Percentiles rank a stretch among this genome's conserved stretches.
Conservation (phyloP, 2,113 vertebrate species). For the Pontoporia blainvillei region DNA sequence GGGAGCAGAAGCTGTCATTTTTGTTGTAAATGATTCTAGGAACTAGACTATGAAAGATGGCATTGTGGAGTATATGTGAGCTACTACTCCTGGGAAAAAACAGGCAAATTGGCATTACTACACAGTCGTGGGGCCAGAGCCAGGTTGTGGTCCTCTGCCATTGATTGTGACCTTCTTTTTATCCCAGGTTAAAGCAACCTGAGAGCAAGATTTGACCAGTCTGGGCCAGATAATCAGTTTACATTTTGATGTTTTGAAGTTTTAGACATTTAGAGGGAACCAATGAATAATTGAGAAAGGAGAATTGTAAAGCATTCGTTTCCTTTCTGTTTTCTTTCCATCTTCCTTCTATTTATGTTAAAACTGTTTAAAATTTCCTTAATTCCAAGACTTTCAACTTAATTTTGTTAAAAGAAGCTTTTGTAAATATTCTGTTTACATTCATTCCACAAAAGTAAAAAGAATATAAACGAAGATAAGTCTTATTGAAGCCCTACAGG, state of each 20-base stretch:
- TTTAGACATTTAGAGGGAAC: background rate
- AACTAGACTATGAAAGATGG: background rate
- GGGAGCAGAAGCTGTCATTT: background rate
- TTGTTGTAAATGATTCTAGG: background rate
- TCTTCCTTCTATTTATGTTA: background rate
- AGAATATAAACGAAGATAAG: background rate
- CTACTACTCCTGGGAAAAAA: background rate
- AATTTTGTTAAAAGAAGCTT: constrained; percentile 13
- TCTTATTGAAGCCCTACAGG: background rate
- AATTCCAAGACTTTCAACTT: constrained; percentile 5
- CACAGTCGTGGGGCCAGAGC: background rate
- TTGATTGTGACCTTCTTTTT: background rate
- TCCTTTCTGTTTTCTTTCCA: background rate
- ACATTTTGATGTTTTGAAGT: background rate
- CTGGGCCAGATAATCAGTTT: background rate
- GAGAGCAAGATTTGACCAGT: background rate
- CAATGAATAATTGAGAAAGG: background rate
- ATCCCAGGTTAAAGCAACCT: background rate
- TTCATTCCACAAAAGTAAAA: background rate
- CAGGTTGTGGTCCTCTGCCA: background rate
- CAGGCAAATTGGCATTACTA: background rate
- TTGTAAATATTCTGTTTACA: constrained; percentile 23
- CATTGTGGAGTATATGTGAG: background rate
- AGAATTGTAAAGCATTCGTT: background rate
- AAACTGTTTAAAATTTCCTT: background rate